Evolutionary conservation across 2,113 vertebrate species (phyloP).

Genomic region (Heterocephalus glaber): DNA sequence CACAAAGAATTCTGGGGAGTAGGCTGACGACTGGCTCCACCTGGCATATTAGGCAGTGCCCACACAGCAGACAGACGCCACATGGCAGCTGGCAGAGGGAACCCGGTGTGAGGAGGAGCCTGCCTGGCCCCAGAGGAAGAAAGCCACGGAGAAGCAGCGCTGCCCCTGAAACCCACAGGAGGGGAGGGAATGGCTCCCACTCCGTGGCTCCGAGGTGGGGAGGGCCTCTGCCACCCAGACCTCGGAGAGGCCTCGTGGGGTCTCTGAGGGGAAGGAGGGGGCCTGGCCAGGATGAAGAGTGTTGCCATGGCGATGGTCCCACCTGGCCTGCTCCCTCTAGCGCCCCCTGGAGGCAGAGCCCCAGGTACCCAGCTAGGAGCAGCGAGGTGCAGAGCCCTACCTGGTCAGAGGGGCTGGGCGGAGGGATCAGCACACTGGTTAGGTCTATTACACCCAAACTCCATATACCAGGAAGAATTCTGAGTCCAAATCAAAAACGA

Average conservation of each 20-base stretch:
- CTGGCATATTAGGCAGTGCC: not conserved
- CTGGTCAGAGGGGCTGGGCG: not conserved
- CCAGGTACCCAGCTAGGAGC: not conserved
- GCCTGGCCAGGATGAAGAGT: not conserved
- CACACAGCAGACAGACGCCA: not conserved
- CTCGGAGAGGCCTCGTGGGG: not conserved
- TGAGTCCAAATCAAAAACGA: not conserved
- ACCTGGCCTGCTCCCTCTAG: not conserved
- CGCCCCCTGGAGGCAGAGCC: not conserved
- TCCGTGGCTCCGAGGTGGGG: too few relatives aligned
- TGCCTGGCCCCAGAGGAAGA: too few relatives aligned
- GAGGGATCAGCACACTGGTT: not conserved
- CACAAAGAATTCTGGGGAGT: too few relatives aligned
- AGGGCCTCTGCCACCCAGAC: not conserved
- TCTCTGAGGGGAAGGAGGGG: not conserved
- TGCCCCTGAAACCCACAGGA: not conserved
- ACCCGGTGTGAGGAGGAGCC: fast-evolving
- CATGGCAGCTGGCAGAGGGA: not conserved
- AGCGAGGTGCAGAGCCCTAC: not conserved
- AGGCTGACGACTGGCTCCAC: not conserved
- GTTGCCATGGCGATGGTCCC: not conserved
- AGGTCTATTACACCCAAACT: not conserved
- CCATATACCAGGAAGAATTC: not conserved
- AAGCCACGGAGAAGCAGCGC: not conserved
- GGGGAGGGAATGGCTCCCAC: fast-evolving